These are phyloP conservation scores for Autographa gamma DNA, from an alignment of 2,888 invertebrate species.

Conservation along the genomic window DNA sequence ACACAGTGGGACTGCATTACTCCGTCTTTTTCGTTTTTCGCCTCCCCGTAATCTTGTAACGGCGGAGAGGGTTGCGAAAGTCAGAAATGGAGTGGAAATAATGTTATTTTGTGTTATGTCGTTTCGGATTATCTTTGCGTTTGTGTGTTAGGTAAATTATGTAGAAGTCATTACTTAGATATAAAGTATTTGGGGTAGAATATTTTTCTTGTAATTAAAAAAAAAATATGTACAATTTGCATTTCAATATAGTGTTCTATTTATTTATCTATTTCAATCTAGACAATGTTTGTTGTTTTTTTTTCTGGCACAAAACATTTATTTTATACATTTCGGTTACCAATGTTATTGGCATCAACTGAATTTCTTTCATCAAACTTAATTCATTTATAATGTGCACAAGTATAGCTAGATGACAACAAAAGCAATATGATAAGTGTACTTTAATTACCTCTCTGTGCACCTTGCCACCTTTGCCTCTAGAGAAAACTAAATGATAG, in stretches of 20 bases:
- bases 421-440: conserved; percentile 35
- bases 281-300: too few species aligned
- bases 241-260: too few species aligned
- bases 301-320: too few species aligned
- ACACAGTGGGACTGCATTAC: conserved; percentile 29
- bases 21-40: conserved; percentile 13
- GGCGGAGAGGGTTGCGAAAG: conserved; percentile 20
- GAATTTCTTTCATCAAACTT: too few species aligned
- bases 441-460: conserved; percentile 38
- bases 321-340: too few species aligned
- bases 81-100: conserved; percentile 16
- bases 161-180: not conserved
- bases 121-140: conserved; percentile 11
- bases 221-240: not conserved
- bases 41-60: conserved; percentile 37
- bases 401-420: conserved; percentile 17
- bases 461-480: conserved; percentile 15
- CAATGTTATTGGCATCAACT: too few species aligned
- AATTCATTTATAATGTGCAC: not conserved
- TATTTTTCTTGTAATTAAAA: not conserved
- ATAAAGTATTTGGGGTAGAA: not conserved
- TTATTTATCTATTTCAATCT: too few species aligned
- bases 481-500: conserved; percentile 38
- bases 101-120: conserved; percentile 10
- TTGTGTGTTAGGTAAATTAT: not conserved